A percentile compares a stretch with the other conserved stretches of the same genome.
phyloP scores from a whole-genome alignment of 2,888 invertebrate species.

The Diachrysia chrysitis region DNA sequence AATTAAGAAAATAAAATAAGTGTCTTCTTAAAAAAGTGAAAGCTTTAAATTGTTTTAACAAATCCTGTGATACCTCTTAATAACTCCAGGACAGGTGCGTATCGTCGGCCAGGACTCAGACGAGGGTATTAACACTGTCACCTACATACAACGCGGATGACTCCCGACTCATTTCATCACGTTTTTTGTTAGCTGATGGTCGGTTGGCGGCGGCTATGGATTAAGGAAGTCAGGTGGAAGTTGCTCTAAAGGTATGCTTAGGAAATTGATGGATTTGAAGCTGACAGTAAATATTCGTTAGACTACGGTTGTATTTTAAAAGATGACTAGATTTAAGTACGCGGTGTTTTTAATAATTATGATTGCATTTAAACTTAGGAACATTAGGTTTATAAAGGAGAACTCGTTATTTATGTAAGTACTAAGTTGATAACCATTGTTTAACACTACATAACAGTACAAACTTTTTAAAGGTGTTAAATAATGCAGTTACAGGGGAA shows the following conservation, averaged over 20 bases:
- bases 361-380: too few species aligned
- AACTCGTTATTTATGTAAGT: too few species aligned
- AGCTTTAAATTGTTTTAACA: neutral
- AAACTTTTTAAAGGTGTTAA: too few species aligned
- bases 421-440: too few species aligned
- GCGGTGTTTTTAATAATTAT: too few species aligned
- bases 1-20: too few species aligned
- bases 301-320: too few species aligned
- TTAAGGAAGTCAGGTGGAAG: conserved; percentile 4
- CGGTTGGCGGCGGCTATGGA: neutral
- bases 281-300: neutral
- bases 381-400: too few species aligned
- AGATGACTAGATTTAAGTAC: neutral
- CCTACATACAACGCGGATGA: neutral
- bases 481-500: too few species aligned
- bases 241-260: neutral
- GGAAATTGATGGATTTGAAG: too few species aligned
- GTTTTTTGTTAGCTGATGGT: neutral
- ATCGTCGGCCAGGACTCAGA: neutral
- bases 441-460: too few species aligned
- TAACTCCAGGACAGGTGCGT: conserved; percentile 9
- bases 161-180: neutral
- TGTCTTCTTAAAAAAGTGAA: too few species aligned
- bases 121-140: neutral
- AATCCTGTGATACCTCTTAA: conserved; percentile 12